Conservation (phyloP, 1,140 invertebrate species). For the Aleiodes sp. region DNA sequence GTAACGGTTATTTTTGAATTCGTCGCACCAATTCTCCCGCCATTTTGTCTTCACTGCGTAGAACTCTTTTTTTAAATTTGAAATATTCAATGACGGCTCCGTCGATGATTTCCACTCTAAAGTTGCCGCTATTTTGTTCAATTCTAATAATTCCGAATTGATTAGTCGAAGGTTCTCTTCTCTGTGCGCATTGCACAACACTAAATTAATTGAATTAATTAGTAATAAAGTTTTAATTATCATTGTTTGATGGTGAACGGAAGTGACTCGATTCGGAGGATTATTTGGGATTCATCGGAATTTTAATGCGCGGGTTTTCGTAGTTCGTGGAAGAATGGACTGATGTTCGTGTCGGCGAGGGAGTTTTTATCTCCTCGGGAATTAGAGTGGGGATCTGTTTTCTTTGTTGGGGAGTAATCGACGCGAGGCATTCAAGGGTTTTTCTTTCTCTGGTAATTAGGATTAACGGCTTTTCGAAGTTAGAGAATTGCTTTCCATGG, state of each 20-base stretch:
- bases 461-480: too few species aligned
- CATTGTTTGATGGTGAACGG: neutral
- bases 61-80: slow-evolving; percentile 25
- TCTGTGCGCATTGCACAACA: neutral
- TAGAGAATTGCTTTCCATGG: too few species aligned
- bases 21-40: slow-evolving; percentile 35
- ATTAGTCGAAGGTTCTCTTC: slow-evolving; percentile 1
- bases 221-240: neutral
- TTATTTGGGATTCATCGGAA: too few species aligned
- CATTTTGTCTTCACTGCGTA: slow-evolving; percentile 22
- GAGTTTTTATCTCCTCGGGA: neutral
- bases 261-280: too few species aligned
- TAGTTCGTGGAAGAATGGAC: neutral
- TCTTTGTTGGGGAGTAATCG: too few species aligned
- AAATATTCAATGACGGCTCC: slow-evolving; percentile 8
- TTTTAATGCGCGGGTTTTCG: neutral
- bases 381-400: neutral
- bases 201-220: neutral
- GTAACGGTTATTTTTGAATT: too few species aligned
- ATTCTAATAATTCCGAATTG: slow-evolving; percentile 35
- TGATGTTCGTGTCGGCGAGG: neutral
- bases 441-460: too few species aligned
- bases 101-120: slow-evolving; percentile 39
- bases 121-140: slow-evolving; percentile 34
- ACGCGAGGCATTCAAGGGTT: too few species aligned